A percentile compares a stretch with the other conserved stretches of the same genome.
Evolutionary conservation across 2,797 vertebrate species (phyloP).

Genomic region (Ctenopoma kingsleyae): DNA sequence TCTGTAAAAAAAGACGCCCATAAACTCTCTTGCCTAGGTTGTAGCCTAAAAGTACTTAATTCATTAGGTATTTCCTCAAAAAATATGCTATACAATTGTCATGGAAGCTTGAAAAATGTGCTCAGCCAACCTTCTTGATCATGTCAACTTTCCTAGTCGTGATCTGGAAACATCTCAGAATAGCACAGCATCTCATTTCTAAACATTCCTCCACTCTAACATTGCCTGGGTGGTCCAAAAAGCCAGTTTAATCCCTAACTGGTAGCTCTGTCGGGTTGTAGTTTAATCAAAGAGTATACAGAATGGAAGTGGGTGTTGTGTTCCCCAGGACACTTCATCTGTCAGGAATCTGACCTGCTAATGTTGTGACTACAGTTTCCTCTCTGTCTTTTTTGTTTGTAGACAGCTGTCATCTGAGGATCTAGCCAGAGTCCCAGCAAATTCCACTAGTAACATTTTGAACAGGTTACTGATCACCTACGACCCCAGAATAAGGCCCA

Average conservation of each 20-base stretch:
- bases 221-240: slow-evolving; percentile 58
- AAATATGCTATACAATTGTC: not conserved
- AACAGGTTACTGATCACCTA: slow-evolving; percentile 95
- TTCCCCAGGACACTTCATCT: slow-evolving; percentile 58
- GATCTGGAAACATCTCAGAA: slow-evolving; percentile 35
- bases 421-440: slow-evolving; percentile 93
- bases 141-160: slow-evolving; percentile 4
- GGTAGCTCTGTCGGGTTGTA: slow-evolving; percentile 47
- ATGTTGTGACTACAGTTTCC: slow-evolving; percentile 48
- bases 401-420: slow-evolving; percentile 96
- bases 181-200: slow-evolving; percentile 25
- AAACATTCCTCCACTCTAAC: slow-evolving; percentile 43
- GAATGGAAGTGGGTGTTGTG: slow-evolving; percentile 27
- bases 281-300: slow-evolving; percentile 64
- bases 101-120: not conserved
- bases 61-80: not conserved
- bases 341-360: slow-evolving; percentile 68
- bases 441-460: slow-evolving; percentile 98
- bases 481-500: slow-evolving; percentile 97
- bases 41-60: no score
- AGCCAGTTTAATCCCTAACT: slow-evolving; percentile 50
- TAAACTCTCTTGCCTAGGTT: no score
- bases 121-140: not conserved
- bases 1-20: no score
- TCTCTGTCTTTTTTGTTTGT: slow-evolving; percentile 63